Evolutionary conservation across 2,888 invertebrate genomes (phyloP).

Genomic region (Ochropleura plecta): DNA sequence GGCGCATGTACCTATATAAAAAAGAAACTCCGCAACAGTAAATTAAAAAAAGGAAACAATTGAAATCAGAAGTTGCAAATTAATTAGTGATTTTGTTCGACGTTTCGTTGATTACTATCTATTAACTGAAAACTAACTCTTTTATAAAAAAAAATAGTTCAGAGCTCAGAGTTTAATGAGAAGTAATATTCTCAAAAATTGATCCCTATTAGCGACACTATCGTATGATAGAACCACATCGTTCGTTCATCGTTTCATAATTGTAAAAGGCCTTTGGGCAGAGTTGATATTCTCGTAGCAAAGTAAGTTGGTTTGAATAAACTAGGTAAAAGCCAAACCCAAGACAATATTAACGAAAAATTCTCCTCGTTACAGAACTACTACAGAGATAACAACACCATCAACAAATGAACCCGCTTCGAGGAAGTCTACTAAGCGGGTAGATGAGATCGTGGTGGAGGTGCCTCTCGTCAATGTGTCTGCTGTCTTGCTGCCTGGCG

Average conservation of each 20-base stretch:
- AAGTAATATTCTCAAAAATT: too few relatives aligned
- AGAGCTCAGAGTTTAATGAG: too few relatives aligned
- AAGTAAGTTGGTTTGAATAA: neutral
- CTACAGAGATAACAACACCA: conserved; percentile 11
- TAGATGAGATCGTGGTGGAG: conserved; percentile 71
- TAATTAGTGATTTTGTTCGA: too few relatives aligned
- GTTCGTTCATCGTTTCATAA: neutral
- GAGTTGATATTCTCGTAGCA: neutral
- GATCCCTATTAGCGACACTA: too few relatives aligned
- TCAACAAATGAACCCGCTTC: conserved; percentile 27
- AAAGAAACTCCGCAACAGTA: too few relatives aligned
- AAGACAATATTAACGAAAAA: neutral
- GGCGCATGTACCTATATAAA: too few relatives aligned
- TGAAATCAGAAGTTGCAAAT: too few relatives aligned
- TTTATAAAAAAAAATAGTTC: too few relatives aligned
- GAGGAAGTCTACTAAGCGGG: conserved; percentile 33
- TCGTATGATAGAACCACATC: neutral
- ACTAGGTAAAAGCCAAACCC: neutral
- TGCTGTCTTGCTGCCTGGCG: conserved; percentile 66
- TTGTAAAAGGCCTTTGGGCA: neutral
- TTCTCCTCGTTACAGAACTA: conserved; percentile 20
- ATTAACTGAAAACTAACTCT: too few relatives aligned
- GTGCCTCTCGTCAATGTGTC: conserved; percentile 83
- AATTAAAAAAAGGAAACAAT: too few relatives aligned
- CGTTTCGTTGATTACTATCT: too few relatives aligned